Conservation (phyloP, 2,113 vertebrate species). For the Peromyscus leucopus region DNA sequence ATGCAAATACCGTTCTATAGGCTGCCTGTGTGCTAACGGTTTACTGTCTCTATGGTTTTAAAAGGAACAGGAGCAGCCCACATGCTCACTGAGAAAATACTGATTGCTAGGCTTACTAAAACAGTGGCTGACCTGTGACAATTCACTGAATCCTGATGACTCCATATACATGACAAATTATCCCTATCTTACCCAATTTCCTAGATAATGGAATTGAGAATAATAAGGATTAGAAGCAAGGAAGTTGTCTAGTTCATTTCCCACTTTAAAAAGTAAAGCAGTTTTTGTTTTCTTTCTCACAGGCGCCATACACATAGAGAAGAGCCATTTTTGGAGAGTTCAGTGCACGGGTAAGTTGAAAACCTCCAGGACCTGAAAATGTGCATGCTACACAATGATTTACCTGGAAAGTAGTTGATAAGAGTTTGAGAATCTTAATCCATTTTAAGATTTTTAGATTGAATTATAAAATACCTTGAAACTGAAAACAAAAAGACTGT, state of each 20-base stretch:
- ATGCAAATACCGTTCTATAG: background rate
- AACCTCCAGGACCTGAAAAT: background rate
- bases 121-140: background rate
- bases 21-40: background rate
- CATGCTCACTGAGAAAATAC: background rate
- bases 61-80: background rate
- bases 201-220: constrained; percentile 2
- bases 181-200: background rate
- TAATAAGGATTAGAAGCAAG: constrained; percentile 31
- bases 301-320: background rate
- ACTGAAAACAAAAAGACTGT: background rate
- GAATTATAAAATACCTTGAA: constrained; percentile 16
- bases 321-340: constrained; percentile 42
- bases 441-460: constrained; percentile 57
- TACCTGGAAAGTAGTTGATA: constrained; percentile 38
- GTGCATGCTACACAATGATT: background rate
- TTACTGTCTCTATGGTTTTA: background rate
- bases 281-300: background rate
- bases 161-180: background rate
- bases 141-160: background rate
- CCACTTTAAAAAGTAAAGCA: constrained; percentile 46
- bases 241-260: constrained; percentile 26
- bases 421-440: constrained; percentile 1
- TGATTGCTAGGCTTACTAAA: background rate
- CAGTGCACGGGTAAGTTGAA: background rate